Conservation (phyloP, 2,888 invertebrate species). For the Tetrapedia diversipes region DNA sequence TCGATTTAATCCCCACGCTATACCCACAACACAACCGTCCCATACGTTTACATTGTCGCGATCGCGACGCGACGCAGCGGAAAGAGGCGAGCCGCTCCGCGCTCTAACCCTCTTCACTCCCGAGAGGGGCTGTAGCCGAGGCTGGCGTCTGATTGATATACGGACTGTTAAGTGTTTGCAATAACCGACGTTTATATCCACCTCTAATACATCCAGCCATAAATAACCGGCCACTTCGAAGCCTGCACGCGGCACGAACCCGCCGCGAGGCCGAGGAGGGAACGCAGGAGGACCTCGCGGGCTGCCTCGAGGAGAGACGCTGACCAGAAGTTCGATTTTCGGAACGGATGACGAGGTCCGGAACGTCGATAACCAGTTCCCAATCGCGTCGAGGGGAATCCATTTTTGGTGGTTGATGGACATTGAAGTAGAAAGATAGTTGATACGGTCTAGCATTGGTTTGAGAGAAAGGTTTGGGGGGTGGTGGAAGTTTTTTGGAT, state of each 20-base stretch:
- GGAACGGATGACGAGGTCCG: neutral
- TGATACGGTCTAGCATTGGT: too few relatives aligned
- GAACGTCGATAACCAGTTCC: conserved; percentile 24
- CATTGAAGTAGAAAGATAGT: too few relatives aligned
- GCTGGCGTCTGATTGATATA: conserved; percentile 82
- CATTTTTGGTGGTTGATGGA: neutral
- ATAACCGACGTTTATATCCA: conserved; percentile 82
- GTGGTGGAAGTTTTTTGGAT: too few relatives aligned
- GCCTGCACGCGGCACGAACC: conserved; percentile 64
- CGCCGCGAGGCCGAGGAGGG: conserved; percentile 12
- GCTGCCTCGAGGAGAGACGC: conserved; percentile 52
- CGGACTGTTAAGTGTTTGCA: conserved; percentile 83
- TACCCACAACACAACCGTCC: too few relatives aligned
- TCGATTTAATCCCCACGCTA: too few relatives aligned
- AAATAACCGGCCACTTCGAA: conserved; percentile 80
- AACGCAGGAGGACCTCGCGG: conserved; percentile 35
- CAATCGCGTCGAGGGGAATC: neutral
- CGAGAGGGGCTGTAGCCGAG: conserved; percentile 72
- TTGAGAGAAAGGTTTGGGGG: too few relatives aligned
- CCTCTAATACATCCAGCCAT: conserved; percentile 80
- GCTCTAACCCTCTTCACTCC: conserved; percentile 63
- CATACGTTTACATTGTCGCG: conserved; percentile 49
- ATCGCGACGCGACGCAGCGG: conserved; percentile 47
- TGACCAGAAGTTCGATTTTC: conserved; percentile 59
- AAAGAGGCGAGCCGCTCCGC: conserved; percentile 66